Conservation (phyloP, 1,140 invertebrate species). For the Drosophila eugracilis region DNA sequence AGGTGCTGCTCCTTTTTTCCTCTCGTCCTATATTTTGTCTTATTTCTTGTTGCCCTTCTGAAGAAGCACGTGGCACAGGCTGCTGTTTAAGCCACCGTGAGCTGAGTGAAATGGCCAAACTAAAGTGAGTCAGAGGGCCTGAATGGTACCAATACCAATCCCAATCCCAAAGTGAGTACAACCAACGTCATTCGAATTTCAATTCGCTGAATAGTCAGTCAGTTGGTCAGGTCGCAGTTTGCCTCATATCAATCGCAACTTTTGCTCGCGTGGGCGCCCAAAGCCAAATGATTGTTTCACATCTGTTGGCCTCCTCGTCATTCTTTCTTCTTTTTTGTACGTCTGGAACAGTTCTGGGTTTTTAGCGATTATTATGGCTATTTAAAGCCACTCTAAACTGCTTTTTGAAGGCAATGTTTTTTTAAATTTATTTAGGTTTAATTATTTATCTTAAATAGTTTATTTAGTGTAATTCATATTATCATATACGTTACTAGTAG, state of each 20-base stretch:
- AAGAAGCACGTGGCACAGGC: constrained; percentile 23
- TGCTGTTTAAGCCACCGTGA: constrained; percentile 28
- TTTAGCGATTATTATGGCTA: constrained; percentile 1
- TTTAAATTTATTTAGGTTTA: neutral
- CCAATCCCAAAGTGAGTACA: constrained; percentile 9
- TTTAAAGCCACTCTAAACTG: too few species aligned
- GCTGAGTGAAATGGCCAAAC: constrained; percentile 18
- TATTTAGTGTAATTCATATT: too few species aligned
- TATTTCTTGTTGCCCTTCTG: constrained; percentile 23
- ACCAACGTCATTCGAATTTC: constrained; percentile 56
- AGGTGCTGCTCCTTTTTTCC: constrained; percentile 38
- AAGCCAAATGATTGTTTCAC: constrained; percentile 47
- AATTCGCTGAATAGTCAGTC: constrained; percentile 50
- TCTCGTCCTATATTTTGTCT: constrained; percentile 16
- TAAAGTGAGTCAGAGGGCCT: constrained; percentile 30
- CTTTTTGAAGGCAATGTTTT: too few species aligned
- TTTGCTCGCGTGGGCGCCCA: constrained; percentile 46
- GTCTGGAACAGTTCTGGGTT: constrained; percentile 15
- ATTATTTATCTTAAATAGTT: too few species aligned
- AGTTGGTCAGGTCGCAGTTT: constrained; percentile 56
- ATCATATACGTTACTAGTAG: too few species aligned
- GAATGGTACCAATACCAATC: too few species aligned
- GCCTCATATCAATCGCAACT: constrained; percentile 68
- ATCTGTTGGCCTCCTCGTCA: constrained; percentile 10
- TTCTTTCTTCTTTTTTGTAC: neutral